phyloP scores from a whole-genome alignment of 2,113 vertebrate species.

The Myodes glareolus region DNA sequence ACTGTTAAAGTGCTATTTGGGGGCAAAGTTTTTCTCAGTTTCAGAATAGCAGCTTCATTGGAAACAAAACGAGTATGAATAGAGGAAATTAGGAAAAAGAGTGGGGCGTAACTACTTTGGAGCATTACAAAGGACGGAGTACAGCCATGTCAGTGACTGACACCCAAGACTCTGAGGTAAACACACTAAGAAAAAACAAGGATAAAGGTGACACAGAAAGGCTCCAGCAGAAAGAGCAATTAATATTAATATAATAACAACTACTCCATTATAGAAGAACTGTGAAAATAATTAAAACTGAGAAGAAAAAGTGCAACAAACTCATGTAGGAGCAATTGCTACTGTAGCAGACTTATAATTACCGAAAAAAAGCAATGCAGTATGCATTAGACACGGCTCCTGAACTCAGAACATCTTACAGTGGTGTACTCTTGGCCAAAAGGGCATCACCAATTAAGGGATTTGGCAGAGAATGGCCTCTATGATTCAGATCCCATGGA shows the following conservation, averaged over 20 bases:
- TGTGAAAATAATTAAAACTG: constrained; percentile 79
- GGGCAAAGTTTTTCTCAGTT: constrained; percentile 83
- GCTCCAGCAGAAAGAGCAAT: constrained; percentile 75
- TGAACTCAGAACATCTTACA: constrained; percentile 58
- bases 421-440: constrained; percentile 57
- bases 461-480: constrained; percentile 63
- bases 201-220: constrained; percentile 10
- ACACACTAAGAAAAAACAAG: constrained; percentile 75
- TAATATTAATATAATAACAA: constrained; percentile 82
- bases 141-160: constrained; percentile 63
- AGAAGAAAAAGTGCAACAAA: constrained; percentile 88
- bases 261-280: constrained; percentile 77
- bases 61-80: constrained; percentile 51
- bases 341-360: constrained; percentile 62
- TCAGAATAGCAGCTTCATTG: constrained; percentile 78
- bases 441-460: constrained; percentile 47
- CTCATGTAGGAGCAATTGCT: constrained; percentile 83
- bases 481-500: background rate
- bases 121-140: constrained; percentile 72
- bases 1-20: constrained; percentile 82
- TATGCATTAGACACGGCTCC: constrained; percentile 52
- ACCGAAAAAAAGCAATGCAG: constrained; percentile 68
- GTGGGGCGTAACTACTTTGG: constrained; percentile 58
- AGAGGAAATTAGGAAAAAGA: constrained; percentile 53
- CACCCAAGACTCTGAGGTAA: constrained; percentile 84